phyloP scores from a whole-genome alignment of 2,113 vertebrate species.

The Aegithalos caudatus region DNA sequence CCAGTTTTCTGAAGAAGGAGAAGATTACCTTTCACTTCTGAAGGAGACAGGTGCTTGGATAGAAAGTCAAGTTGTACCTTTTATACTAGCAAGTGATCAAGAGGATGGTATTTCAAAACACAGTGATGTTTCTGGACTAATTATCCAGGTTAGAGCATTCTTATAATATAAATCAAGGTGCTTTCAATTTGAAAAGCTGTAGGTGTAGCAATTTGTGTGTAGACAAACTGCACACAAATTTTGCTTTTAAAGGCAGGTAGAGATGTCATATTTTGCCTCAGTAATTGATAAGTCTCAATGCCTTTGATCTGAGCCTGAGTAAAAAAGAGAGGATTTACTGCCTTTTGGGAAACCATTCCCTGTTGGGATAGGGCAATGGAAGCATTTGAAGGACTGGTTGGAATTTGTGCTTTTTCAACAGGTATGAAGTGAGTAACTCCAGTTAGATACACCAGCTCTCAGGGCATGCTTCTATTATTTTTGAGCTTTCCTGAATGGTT shows the following conservation, averaged over 20 bases:
- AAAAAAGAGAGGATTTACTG: background rate
- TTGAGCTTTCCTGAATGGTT: background rate
- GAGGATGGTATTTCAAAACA: conserved; percentile 45
- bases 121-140: conserved; percentile 68
- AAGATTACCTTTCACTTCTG: conserved; percentile 77
- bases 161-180: background rate
- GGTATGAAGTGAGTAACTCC: background rate
- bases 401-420: background rate
- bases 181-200: background rate
- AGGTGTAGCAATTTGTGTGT: background rate
- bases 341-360: background rate
- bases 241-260: background rate
- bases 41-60: conserved; percentile 83
- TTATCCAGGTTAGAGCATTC: conserved; percentile 80
- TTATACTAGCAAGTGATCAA: conserved; percentile 56
- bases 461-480: background rate
- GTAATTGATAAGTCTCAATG: background rate
- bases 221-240: background rate
- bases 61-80: conserved; percentile 77
- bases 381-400: background rate
- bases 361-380: background rate
- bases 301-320: background rate
- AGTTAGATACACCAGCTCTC: background rate
- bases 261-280: background rate
- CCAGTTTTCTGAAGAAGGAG: conserved; percentile 79